These are phyloP conservation scores for Ceraclea dissimilis DNA, from an alignment of 2,888 invertebrate species.

Conservation along the genomic window DNA sequence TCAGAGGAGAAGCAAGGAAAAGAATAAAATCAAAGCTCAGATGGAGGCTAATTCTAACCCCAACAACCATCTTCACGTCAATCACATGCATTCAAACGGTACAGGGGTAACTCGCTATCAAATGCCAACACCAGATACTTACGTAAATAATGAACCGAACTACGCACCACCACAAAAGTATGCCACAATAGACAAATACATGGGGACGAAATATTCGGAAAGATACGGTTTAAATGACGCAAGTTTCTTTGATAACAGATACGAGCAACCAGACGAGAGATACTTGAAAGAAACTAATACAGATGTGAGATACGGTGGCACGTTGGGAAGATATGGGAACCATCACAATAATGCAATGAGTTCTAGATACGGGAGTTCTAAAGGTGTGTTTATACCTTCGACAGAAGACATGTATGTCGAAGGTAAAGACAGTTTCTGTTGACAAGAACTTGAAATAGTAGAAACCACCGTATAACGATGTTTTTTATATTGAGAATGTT, in stretches of 20 bases:
- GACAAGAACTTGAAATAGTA: conserved; percentile 52
- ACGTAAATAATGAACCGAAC: conserved; percentile 37
- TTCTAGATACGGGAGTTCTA: conserved; percentile 23
- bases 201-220: conserved; percentile 46
- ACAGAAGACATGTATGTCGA: conserved; percentile 50
- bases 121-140: conserved; percentile 20
- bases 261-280: conserved; percentile 34
- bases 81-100: conserved; percentile 49
- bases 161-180: conserved; percentile 49
- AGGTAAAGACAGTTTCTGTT: conserved; percentile 66
- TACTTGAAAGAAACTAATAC: conserved; percentile 36
- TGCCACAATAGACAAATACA: conserved; percentile 48
- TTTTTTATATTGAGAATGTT: background rate
- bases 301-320: conserved; percentile 23
- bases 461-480: conserved; percentile 38
- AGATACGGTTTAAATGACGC: conserved; percentile 42
- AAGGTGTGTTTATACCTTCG: conserved; percentile 29
- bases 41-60: conserved; percentile 50
- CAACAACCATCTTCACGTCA: conserved; percentile 52
- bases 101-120: conserved; percentile 30
- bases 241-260: conserved; percentile 36
- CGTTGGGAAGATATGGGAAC: conserved; percentile 23
- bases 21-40: conserved; percentile 48
- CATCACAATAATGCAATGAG: conserved; percentile 22
- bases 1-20: conserved; percentile 51